These are phyloP conservation scores for Parotocinclus haroldoi DNA, from an alignment of 2,797 vertebrate species.

Conservation along the genomic window DNA sequence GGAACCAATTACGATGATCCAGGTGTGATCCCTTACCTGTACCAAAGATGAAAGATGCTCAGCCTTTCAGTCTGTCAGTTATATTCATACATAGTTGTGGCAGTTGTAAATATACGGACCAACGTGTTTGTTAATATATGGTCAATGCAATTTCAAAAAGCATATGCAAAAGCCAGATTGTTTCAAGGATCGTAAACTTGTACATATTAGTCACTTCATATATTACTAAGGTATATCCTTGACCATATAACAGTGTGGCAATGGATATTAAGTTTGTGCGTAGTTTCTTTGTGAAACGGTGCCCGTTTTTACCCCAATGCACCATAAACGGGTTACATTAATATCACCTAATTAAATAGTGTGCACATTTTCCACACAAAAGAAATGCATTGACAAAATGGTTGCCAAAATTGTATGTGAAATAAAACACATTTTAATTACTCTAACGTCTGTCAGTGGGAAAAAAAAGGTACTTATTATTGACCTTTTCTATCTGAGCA, in stretches of 20 bases:
- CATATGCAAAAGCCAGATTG: slow-evolving; percentile 59
- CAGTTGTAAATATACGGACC: slow-evolving; percentile 43
- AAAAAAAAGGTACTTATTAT: slow-evolving; percentile 11
- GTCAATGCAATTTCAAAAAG: slow-evolving; percentile 39
- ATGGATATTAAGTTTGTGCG: slow-evolving; percentile 10
- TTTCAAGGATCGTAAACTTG: slow-evolving; percentile 35
- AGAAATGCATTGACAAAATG: too few species aligned
- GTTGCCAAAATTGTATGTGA: too few species aligned
- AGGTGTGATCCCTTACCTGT: slow-evolving; percentile 58
- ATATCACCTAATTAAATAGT: too few species aligned
- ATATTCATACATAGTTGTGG: slow-evolving; percentile 38
- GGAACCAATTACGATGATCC: slow-evolving; percentile 40
- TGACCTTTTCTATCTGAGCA: slow-evolving; percentile 9
- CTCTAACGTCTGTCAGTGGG: too few species aligned
- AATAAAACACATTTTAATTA: not conserved
- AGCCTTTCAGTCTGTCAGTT: slow-evolving; percentile 40
- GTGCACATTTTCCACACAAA: too few species aligned
- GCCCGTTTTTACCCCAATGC: not conserved
- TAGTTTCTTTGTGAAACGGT: slow-evolving; percentile 6
- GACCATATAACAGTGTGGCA: slow-evolving; percentile 47
- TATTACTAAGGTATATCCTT: too few species aligned
- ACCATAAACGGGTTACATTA: not conserved
- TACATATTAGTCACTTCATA: slow-evolving; percentile 33
- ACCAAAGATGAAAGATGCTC: slow-evolving; percentile 77
- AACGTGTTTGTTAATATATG: slow-evolving; percentile 35